phyloP scores from a whole-genome alignment of 2,113 vertebrate genomes.

The Labrus mixtus region DNA sequence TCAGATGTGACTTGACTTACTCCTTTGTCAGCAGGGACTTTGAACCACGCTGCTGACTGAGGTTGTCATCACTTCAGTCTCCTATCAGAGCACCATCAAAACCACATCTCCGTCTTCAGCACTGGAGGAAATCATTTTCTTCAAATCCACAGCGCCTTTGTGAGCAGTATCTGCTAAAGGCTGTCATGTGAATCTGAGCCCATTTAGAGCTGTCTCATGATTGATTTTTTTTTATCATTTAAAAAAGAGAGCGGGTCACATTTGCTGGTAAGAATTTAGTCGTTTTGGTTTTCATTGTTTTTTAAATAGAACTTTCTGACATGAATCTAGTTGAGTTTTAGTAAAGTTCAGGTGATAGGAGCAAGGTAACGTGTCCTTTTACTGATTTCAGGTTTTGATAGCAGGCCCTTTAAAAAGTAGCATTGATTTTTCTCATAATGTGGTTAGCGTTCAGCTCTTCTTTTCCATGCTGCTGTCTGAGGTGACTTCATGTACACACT shows the following conservation, averaged over 20 bases:
- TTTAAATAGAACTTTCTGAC: not conserved
- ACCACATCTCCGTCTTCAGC: constrained; percentile 2
- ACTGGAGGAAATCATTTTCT: constrained; percentile 16
- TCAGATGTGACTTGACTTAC: constrained; percentile 17
- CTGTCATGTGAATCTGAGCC: not conserved
- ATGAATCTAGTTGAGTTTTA: not conserved
- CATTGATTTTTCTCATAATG: not conserved
- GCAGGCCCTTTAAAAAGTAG: not conserved
- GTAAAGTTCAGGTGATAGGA: not conserved
- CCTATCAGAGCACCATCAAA: constrained; percentile 1
- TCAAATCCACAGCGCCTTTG: not conserved
- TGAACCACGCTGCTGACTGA: constrained; percentile 1
- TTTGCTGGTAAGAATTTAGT: not conserved
- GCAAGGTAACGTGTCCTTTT: not conserved
- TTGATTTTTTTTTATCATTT: constrained; percentile 11
- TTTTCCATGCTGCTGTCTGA: not conserved
- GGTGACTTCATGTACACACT: not conserved
- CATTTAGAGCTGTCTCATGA: constrained; percentile 8
- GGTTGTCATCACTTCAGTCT: constrained; percentile 13
- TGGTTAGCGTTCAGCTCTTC: not conserved
- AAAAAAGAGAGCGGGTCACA: not conserved
- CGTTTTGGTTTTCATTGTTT: too few species aligned
- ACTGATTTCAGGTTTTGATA: not conserved
- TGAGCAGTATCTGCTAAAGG: not conserved
- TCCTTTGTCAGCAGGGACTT: constrained; percentile 23